phyloP scores from a whole-genome alignment of 2,113 vertebrate species.

The Glaucidium brasilianum region DNA sequence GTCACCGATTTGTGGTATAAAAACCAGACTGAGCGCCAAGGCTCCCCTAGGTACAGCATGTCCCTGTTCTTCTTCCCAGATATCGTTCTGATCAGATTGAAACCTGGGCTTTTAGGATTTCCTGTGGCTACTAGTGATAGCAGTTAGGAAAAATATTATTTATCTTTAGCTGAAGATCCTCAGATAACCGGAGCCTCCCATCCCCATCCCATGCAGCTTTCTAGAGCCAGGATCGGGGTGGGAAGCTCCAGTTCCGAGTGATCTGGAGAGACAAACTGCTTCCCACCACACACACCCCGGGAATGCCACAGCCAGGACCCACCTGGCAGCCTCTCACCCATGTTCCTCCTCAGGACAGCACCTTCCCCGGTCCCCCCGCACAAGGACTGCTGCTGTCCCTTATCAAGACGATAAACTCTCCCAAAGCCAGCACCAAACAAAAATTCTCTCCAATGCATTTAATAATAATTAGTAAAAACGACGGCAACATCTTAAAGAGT shows the following conservation, averaged over 20 bases:
- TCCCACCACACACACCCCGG: rapidly evolving
- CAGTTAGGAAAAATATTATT: background rate
- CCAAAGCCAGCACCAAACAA: background rate
- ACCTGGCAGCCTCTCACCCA: rapidly evolving
- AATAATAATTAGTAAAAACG: background rate
- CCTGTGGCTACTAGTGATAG: background rate
- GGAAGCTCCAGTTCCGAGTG: background rate
- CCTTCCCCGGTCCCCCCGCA: background rate
- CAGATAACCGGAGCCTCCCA: background rate
- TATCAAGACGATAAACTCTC: background rate
- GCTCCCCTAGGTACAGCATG: background rate
- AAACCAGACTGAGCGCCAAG: background rate
- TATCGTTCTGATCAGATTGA: background rate
- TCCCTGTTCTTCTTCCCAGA: background rate
- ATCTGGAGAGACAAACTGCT: background rate
- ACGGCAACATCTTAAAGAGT: background rate
- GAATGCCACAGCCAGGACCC: background rate
- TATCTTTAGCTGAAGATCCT: background rate
- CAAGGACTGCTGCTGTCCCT: background rate
- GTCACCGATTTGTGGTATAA: background rate
- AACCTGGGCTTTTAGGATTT: background rate
- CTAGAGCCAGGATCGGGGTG: background rate
- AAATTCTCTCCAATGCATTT: background rate
- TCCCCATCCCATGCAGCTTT: rapidly evolving
- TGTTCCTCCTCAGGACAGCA: rapidly evolving